Conservation (phyloP, 2,113 vertebrate species). For the Onychostruthus taczanowskii region DNA sequence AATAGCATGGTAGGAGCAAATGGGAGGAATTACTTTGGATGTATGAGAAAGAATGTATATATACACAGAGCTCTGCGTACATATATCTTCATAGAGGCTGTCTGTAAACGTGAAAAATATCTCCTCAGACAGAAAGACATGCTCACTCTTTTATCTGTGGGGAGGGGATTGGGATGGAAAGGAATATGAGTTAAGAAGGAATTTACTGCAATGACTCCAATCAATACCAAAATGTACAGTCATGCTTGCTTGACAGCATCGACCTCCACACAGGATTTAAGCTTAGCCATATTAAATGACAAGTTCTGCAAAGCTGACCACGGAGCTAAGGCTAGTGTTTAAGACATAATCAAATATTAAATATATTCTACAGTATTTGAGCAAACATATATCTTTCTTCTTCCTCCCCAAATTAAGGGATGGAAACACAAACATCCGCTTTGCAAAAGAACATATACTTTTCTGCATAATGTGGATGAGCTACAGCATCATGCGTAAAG, state of each 20-base stretch:
- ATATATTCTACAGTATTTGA: constrained; percentile 62
- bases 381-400: constrained; percentile 41
- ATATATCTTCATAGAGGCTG: constrained; percentile 56
- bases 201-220: constrained; percentile 76
- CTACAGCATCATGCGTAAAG: constrained; percentile 76
- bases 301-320: constrained; percentile 76
- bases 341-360: constrained; percentile 74
- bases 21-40: constrained; percentile 16
- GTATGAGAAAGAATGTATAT: not conserved
- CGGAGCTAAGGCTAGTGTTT: constrained; percentile 64
- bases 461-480: constrained; percentile 79
- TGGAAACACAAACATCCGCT: constrained; percentile 46
- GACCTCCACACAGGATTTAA: constrained; percentile 76
- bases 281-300: constrained; percentile 75
- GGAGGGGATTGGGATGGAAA: constrained; percentile 64
- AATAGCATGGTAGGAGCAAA: constrained; percentile 25
- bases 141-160: constrained; percentile 68
- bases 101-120: constrained; percentile 46
- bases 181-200: constrained; percentile 73
- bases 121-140: constrained; percentile 40
- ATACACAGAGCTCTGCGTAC: not conserved
- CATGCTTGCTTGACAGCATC: constrained; percentile 80
- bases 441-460: constrained; percentile 64
- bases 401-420: constrained; percentile 53
- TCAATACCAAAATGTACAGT: constrained; percentile 84